Conservation (phyloP, 2,888 invertebrate species). For the Phytoseiulus persimilis region DNA sequence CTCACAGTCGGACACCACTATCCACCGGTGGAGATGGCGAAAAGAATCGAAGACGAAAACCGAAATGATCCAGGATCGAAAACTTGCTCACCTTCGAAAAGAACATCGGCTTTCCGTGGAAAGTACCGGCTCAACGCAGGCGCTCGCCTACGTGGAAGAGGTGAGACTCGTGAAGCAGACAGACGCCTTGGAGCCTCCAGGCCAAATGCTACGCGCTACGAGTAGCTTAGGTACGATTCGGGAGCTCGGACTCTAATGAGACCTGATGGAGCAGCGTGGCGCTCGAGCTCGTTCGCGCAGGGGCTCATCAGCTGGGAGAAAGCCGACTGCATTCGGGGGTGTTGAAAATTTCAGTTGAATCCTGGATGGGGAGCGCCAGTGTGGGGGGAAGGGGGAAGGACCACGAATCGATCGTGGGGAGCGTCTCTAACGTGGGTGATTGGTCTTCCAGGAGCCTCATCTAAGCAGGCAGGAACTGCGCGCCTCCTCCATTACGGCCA, state of each 20-base stretch:
- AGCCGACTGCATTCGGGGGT: too few species aligned
- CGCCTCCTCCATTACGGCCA: conserved; percentile 59
- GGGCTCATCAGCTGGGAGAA: too few species aligned
- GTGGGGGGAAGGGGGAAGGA: too few species aligned
- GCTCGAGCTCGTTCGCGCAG: too few species aligned
- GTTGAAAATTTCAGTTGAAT: too few species aligned
- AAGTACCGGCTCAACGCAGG: conserved; percentile 20
- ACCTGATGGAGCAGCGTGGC: too few species aligned
- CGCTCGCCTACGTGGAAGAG: conserved; percentile 31
- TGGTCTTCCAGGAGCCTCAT: conserved; percentile 47
- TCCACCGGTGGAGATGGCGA: conserved; percentile 36
- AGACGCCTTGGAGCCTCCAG: background rate
- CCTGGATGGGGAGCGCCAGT: too few species aligned
- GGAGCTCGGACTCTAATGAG: background rate
- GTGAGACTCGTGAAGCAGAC: background rate
- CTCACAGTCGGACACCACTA: conserved; percentile 31
- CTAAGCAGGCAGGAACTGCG: conserved; percentile 46
- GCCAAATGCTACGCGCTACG: background rate
- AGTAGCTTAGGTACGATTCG: background rate
- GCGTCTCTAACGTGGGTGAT: conserved; percentile 39
- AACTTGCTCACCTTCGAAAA: conserved; percentile 16
- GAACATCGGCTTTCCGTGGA: conserved; percentile 22
- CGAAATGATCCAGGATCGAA: conserved; percentile 33
- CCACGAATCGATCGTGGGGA: conserved; percentile 39
- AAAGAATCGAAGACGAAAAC: conserved; percentile 12